Evolutionary conservation across 2,113 vertebrate genomes (phyloP).

Genomic region (Recurvirostra avosetta): DNA sequence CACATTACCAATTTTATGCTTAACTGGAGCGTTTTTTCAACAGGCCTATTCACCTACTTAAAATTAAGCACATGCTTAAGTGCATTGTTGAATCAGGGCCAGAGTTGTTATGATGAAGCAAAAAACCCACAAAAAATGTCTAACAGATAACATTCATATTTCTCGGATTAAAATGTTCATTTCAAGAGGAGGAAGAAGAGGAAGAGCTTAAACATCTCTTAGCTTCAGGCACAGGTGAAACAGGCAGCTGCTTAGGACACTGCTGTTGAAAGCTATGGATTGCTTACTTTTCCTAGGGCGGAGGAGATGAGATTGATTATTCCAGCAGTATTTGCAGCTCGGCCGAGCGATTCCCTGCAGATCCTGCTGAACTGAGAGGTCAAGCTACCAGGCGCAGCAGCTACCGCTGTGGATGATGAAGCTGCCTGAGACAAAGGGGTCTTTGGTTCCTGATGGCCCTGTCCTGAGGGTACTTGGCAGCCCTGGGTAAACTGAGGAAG

Average conservation of each 20-base stretch:
- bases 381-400: background rate
- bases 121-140: background rate
- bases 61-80: conserved; percentile 49
- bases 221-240: background rate
- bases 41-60: conserved; percentile 34
- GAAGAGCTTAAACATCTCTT: background rate
- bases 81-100: conserved; percentile 41
- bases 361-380: background rate
- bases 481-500: background rate
- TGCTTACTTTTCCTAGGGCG: background rate
- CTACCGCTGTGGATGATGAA: background rate
- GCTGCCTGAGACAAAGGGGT: background rate
- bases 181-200: background rate
- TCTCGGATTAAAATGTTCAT: background rate
- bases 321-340: background rate
- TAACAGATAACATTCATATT: background rate
- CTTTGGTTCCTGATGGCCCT: background rate
- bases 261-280: background rate
- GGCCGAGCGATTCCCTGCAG: background rate
- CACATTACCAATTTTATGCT: conserved; percentile 34
- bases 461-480: background rate
- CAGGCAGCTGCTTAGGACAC: background rate
- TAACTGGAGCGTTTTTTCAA: conserved; percentile 31
- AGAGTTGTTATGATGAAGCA: background rate
- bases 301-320: background rate